Evolutionary conservation across 2,888 invertebrate species (phyloP), one percentile per base, ranked within the genome.

Genomic region (Spilosoma lubricipeda): DNA sequence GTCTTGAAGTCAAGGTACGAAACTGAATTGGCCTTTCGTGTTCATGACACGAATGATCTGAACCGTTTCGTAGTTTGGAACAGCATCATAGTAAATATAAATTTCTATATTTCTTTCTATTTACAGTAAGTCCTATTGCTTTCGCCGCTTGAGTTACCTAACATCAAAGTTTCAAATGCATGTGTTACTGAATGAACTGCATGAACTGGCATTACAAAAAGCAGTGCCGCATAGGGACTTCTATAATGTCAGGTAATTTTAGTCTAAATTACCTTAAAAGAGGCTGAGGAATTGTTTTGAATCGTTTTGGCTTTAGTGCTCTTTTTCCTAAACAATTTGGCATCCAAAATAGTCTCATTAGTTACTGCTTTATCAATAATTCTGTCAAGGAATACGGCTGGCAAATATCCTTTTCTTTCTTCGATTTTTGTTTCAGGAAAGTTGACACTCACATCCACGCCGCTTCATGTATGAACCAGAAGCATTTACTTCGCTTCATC

Each of bases 371-470:
- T 42, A 30, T 39, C 0, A 30, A 30, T 2, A 67, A 8, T 18
- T 20, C 20, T 27, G 18, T 48, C 20, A 2, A 23, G 8, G 9
- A 30, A 48, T 48, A 11, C 33, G 0, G 20, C 9, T 27, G 15
- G 27, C 27, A 7, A 48, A 48, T 30, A 33, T 52, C 23, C 8
- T 68, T 52, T 30, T 36, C 69, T 69, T 67, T 67, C 20, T 67
- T 67, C 5, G 15, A 36, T 36, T n/a, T 33, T 18, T 67, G 73
- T 78, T 84, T 15, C 87, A 96, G 97, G 82, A 97, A 99, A 97
- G 99, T 99, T 85, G 99, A 99, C 92, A 99, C 99, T 65, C 99
- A 99, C 96, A 99, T 99, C 87, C 99, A 99, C 95, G 99, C 99
- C 0, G 99, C 99, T 0, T 99, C 99, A 0, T 99, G 99, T 92